Base-by-base conservation (phyloP, 2,113 vertebrate genomes). In the Ibidorhyncha struthersii region DNA sequence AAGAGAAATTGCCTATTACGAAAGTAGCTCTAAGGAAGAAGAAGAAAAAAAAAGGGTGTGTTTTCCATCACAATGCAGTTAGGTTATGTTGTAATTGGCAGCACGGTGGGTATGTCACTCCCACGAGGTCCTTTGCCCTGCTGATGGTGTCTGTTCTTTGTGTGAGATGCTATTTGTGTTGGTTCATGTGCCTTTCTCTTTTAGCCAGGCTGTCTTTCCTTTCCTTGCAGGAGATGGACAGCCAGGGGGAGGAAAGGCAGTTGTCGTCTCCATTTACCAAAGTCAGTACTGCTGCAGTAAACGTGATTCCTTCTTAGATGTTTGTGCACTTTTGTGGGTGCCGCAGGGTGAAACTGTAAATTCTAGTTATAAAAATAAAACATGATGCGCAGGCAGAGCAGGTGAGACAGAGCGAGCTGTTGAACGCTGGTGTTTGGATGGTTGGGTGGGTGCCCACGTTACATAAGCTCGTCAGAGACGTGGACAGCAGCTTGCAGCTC, bases 1-100 rank as follows among this genome's bases (percentile, higher is more conserved):
- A 90, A 88, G 79, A 93, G 82, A 89, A 95, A 94, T 88, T 86
- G 63, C 45, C 88, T 89, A 81, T 90, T 96, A 97, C 80, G 30
- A 55, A 88, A 92, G 82, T 47, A 93, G 63, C 73, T 90, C 30
- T 50, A 91, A 90, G 45, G 50, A 73, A 67, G 25, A 5, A 18
- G 10, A 13, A 14, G 21, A 45, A 30, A 49, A 14, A 32, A 47
- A 10, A 25, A 30, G 43, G 12, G 29, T 8, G 22, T 30, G 5
- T 94, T 96, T 96, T 92, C 95, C 93, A 89, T 96, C 79, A 83
- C 82, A 81, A 59, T 93, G 59, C 36, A 40, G 67, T 81, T 50
- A 27, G 34, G n/a, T 74, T 91, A 13, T 5, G 15, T 77, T 81
- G 83, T 86, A 95, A 86, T 65, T 91, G 89, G 83, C 69, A 92